Percentiles rank a stretch among this genome's conserved stretches.
These are phyloP conservation scores for Coelopa frigida DNA, from an alignment of 1,140 invertebrate genomes.

Conservation along the genomic window DNA sequence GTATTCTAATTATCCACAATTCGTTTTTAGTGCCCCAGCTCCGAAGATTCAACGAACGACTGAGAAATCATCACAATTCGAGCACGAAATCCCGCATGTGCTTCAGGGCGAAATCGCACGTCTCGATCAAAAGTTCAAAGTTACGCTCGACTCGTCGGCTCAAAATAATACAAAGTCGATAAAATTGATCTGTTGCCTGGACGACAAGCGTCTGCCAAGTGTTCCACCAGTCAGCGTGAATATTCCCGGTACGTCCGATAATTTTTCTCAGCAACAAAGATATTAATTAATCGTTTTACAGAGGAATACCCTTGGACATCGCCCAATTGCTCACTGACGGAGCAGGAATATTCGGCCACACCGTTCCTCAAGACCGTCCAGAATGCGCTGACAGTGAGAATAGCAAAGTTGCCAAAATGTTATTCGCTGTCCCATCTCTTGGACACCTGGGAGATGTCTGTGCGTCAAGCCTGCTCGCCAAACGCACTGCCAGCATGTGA, in stretches of 20 bases:
- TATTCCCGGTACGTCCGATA: slow-evolving; percentile 61
- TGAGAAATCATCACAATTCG: slow-evolving; percentile 21
- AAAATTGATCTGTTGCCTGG: slow-evolving; percentile 69
- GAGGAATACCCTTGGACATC: slow-evolving; percentile 70
- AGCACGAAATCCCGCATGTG: slow-evolving; percentile 73
- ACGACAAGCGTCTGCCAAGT: slow-evolving; percentile 82
- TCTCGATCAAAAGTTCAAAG: slow-evolving; percentile 82
- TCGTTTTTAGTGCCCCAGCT: slow-evolving; percentile 20
- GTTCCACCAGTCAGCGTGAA: slow-evolving; percentile 80
- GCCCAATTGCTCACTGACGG: slow-evolving; percentile 57
- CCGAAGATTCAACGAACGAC: slow-evolving; percentile 25
- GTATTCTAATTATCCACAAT: slow-evolving; percentile 1
- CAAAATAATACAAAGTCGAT: slow-evolving; percentile 64
- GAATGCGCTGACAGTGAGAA: slow-evolving; percentile 63
- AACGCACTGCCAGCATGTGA: slow-evolving; percentile 25
- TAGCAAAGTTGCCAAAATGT: slow-evolving; percentile 69
- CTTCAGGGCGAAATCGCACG: slow-evolving; percentile 89
- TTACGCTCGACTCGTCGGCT: slow-evolving; percentile 66
- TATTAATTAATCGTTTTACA: slow-evolving; percentile 9
- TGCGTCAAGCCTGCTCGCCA: slow-evolving; percentile 76
- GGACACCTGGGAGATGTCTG: slow-evolving; percentile 92
- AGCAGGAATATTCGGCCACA: slow-evolving; percentile 61
- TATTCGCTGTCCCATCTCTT: slow-evolving; percentile 81
- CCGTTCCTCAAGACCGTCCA: slow-evolving; percentile 71
- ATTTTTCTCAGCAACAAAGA: too few species aligned